Conservation (phyloP, 2,113 vertebrate species). For the Plestiodon gilberti region DNA sequence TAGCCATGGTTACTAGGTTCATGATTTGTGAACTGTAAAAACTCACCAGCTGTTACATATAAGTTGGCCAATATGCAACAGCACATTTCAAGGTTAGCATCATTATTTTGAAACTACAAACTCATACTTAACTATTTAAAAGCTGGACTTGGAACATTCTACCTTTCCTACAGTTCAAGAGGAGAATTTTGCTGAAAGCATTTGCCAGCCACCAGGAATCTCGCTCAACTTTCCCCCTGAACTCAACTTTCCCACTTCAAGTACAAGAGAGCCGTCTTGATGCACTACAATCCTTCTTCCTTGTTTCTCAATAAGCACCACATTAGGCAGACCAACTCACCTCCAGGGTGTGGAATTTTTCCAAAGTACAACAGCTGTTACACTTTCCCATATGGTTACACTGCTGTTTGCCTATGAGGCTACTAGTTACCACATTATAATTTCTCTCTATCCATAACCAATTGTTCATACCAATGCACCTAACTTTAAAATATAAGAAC, state of each 20-base stretch:
- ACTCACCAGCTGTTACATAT: not conserved
- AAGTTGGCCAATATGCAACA: not conserved
- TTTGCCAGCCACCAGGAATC: not conserved
- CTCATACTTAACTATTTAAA: not conserved
- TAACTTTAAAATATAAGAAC: not conserved
- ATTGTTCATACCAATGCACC: not conserved
- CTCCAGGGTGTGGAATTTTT: not conserved
- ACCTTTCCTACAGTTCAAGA: not conserved
- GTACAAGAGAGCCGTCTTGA: not conserved
- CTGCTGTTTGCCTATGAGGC: not conserved
- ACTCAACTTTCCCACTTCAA: not conserved
- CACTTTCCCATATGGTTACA: not conserved
- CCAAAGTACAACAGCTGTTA: slow-evolving; percentile 19
- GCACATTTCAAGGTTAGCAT: not conserved
- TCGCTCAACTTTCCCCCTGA: not conserved
- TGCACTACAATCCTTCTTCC: not conserved
- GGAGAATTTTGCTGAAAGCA: not conserved
- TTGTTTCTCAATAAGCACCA: not conserved
- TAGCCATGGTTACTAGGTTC: not conserved
- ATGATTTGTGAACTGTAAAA: not conserved
- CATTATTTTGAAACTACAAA: not conserved
- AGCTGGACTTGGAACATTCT: not conserved
- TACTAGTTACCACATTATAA: not conserved
- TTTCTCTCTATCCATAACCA: not conserved
- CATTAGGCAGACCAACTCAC: not conserved